Conservation (phyloP, 2,888 invertebrate species). For the Anticlea derivata region DNA sequence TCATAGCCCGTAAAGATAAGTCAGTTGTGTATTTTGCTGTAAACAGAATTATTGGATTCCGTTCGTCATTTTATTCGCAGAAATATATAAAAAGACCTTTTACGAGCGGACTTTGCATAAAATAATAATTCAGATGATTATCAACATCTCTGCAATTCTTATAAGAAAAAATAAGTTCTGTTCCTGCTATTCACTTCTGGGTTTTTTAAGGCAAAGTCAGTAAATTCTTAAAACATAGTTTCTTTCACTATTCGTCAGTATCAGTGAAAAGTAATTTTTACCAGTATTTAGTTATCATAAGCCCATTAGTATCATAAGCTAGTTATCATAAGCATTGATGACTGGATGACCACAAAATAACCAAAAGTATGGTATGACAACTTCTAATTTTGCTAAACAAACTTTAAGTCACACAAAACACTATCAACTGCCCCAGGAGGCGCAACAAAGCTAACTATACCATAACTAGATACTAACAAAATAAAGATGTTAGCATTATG, state of each 20-base stretch:
- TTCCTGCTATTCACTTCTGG: too few species aligned
- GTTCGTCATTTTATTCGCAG: conserved; percentile 4
- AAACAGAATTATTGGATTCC: conserved; percentile 18
- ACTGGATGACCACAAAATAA: background rate
- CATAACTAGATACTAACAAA: conserved; percentile 1
- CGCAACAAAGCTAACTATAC: too few species aligned
- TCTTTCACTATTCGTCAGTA: too few species aligned
- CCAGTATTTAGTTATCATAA: too few species aligned
- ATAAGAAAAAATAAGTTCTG: too few species aligned
- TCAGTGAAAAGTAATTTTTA: too few species aligned
- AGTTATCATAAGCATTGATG: too few species aligned
- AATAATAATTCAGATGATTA: conserved; percentile 7
- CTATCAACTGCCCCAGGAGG: background rate
- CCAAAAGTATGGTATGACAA: too few species aligned
- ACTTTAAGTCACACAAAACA: background rate
- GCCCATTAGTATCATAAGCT: too few species aligned
- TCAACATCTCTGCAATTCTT: background rate
- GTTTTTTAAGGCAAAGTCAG: too few species aligned
- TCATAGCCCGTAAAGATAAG: conserved; percentile 26
- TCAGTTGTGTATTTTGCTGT: conserved; percentile 18
- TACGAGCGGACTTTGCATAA: conserved; percentile 13
- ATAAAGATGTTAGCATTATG: conserved; percentile 25
- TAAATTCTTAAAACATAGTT: too few species aligned
- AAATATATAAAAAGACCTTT: conserved; percentile 13
- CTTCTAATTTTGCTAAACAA: background rate